Percentiles rank a stretch among this genome's conserved stretches.
phyloP scores from a whole-genome alignment of 1,140 invertebrate genomes.

The Drosophila triauraria region DNA sequence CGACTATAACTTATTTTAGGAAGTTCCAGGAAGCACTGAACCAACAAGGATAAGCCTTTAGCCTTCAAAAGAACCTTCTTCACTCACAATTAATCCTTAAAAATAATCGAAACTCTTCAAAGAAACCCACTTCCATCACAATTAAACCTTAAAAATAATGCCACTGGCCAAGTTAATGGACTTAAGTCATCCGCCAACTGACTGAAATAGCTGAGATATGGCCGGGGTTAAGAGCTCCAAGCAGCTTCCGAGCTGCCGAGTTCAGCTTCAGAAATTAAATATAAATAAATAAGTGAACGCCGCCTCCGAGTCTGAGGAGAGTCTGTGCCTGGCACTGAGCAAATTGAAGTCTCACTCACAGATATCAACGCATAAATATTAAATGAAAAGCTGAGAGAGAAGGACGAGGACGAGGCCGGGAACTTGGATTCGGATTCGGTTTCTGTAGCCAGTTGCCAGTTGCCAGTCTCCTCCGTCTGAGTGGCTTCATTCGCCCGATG shows the following conservation, averaged over 20 bases:
- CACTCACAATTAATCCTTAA: not conserved
- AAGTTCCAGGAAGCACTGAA: too few species aligned
- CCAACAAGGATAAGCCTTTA: too few species aligned
- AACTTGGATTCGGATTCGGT: constrained; percentile 20
- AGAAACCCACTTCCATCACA: not conserved
- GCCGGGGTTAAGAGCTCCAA: not conserved
- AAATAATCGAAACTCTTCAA: not conserved
- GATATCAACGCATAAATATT: constrained; percentile 82
- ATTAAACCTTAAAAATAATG: not conserved
- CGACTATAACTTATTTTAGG: too few species aligned
- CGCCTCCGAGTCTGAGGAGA: not conserved
- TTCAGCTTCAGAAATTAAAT: constrained; percentile 57
- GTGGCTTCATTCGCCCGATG: constrained; percentile 78
- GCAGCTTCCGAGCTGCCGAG: not conserved
- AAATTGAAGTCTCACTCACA: constrained; percentile 77
- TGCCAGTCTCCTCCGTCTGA: constrained; percentile 58
- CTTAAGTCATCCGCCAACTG: too few species aligned
- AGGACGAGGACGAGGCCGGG: constrained; percentile 4
- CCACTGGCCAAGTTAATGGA: too few species aligned
- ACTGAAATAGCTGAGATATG: not conserved
- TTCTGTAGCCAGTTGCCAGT: constrained; percentile 41
- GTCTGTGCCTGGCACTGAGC: constrained; percentile 43
- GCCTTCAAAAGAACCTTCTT: too few species aligned
- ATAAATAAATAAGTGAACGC: constrained; percentile 62
- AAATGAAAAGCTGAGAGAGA: constrained; percentile 45